Percentiles rank a stretch among this genome's conserved stretches.
Evolutionary conservation across 2,797 vertebrate species (phyloP).

Genomic region (Callimico goeldii): DNA sequence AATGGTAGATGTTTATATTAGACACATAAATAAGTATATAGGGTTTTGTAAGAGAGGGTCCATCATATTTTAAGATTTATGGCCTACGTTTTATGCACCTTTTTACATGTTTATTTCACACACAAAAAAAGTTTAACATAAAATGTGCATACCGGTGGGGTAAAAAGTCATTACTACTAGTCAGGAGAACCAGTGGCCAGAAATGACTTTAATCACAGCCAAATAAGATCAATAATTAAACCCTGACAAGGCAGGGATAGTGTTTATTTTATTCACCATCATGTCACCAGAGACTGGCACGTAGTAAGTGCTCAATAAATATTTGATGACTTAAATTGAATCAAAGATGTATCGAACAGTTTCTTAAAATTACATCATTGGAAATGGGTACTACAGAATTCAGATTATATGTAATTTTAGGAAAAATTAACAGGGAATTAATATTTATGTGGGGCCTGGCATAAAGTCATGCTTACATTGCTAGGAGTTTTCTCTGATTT

Average conservation of each 20-base stretch:
- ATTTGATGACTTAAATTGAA: not conserved
- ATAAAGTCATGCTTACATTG: not conserved
- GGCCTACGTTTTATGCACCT: not conserved
- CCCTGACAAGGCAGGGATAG: not conserved
- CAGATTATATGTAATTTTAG: conserved; percentile 12
- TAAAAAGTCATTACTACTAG: not conserved
- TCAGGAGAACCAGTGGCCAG: not conserved
- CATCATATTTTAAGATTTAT: not conserved
- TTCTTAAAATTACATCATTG: conserved; percentile 10
- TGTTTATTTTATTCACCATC: not conserved
- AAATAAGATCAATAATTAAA: not conserved
- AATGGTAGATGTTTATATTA: not conserved
- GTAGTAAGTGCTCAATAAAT: conserved; percentile 12
- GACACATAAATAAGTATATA: not conserved
- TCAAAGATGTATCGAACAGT: not conserved
- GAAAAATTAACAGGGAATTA: not conserved
- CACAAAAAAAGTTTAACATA: not conserved
- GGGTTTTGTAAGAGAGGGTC: not conserved
- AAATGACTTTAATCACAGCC: not conserved
- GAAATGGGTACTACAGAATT: not conserved
- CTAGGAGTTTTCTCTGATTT: not conserved
- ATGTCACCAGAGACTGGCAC: not conserved
- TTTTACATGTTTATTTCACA: not conserved
- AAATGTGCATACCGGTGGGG: not conserved
- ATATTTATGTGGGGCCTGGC: not conserved